phyloP scores from a whole-genome alignment of 1,140 invertebrate species.

The Spodoptera litura region DNA sequence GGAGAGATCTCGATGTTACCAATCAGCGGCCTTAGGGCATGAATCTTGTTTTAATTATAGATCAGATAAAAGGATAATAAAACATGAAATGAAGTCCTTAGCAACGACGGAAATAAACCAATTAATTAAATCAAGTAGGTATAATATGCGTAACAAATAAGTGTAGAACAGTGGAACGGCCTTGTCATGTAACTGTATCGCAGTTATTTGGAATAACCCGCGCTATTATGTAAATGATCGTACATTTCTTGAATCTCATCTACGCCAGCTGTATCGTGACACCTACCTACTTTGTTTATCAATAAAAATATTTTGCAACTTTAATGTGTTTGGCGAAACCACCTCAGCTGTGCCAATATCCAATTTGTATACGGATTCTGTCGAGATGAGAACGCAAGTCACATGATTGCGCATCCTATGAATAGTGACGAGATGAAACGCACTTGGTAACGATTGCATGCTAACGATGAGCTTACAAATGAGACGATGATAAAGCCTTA shows the following conservation, averaged over 20 bases:
- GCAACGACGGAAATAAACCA: constrained; percentile 48
- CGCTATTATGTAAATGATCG: constrained; percentile 63
- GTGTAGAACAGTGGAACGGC: constrained; percentile 50
- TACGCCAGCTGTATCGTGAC: constrained; percentile 39
- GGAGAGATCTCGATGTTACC: no score
- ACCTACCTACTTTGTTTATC: constrained; percentile 37
- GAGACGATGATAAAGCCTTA: constrained; percentile 66
- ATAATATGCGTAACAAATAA: constrained; percentile 45
- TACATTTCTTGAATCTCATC: constrained; percentile 50
- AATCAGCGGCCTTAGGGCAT: not conserved
- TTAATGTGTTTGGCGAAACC: constrained; percentile 30
- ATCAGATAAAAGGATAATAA: not conserved
- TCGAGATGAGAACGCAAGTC: constrained; percentile 16
- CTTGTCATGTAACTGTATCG: constrained; percentile 75
- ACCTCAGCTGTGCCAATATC: constrained; percentile 31
- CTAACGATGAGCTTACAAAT: constrained; percentile 52
- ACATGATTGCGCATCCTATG: not conserved
- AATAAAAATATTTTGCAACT: constrained; percentile 46
- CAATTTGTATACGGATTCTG: constrained; percentile 39
- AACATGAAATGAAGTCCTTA: constrained; percentile 43
- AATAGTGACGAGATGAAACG: constrained; percentile 10
- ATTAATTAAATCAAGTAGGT: constrained; percentile 35
- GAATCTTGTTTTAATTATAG: not conserved
- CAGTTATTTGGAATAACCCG: constrained; percentile 61
- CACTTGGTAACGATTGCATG: constrained; percentile 17